phyloP scores from a whole-genome alignment of 1,140 invertebrate genomes.

The Bilobella aurantiaca region DNA sequence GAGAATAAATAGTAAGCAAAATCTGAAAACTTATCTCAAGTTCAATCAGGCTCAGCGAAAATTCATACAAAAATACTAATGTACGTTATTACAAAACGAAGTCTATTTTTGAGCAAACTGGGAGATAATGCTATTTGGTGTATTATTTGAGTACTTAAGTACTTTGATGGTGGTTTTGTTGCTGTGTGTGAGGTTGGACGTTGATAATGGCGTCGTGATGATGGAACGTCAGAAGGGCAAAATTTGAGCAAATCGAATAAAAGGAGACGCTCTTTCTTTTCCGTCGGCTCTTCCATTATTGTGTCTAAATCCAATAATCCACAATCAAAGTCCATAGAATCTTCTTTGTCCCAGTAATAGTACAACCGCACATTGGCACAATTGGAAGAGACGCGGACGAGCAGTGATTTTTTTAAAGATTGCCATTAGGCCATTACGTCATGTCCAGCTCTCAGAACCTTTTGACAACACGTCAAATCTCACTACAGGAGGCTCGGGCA shows the following conservation, averaged over 20 bases:
- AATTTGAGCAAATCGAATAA: neutral
- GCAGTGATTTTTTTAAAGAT: too few species aligned
- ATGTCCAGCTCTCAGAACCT: too few species aligned
- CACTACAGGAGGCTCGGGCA: too few species aligned
- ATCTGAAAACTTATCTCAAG: too few species aligned
- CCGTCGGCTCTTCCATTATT: neutral
- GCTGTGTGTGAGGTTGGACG: neutral
- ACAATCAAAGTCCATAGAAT: slow-evolving; percentile 1
- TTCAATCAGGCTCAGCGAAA: too few species aligned
- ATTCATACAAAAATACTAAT: too few species aligned
- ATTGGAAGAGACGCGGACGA: neutral
- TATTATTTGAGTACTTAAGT: neutral
- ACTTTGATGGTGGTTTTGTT: neutral
- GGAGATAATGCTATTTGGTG: too few species aligned
- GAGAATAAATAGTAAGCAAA: too few species aligned
- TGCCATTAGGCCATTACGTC: too few species aligned
- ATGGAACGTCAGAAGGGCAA: neutral
- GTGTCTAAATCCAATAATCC: neutral
- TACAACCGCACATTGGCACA: neutral
- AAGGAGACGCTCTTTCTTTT: neutral
- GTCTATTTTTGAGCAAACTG: too few species aligned
- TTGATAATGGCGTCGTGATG: neutral
- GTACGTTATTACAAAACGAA: too few species aligned
- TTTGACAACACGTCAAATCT: too few species aligned
- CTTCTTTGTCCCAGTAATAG: neutral